These are phyloP conservation scores for Drosophila teissieri DNA, from an alignment of 1,140 invertebrate species.

Conservation along the genomic window DNA sequence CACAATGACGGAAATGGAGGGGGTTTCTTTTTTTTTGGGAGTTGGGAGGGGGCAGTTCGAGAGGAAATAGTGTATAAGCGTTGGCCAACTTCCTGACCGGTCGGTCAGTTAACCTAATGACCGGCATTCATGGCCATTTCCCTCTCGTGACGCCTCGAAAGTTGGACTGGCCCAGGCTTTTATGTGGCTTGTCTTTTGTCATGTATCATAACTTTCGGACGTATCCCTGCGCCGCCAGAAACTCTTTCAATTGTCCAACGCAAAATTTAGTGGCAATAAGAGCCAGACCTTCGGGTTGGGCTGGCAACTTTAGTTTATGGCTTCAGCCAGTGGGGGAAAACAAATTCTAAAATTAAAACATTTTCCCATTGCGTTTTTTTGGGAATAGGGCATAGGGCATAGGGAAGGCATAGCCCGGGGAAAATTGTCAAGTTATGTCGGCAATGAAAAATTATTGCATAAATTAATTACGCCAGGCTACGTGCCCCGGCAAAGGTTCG, in stretches of 20 bases:
- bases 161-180: slow-evolving; percentile 33
- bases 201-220: slow-evolving; percentile 61
- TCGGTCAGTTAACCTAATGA: slow-evolving; percentile 79
- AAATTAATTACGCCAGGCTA: slow-evolving; percentile 71
- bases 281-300: slow-evolving; percentile 15
- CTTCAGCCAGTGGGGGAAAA: slow-evolving; percentile 28
- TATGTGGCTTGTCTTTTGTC: slow-evolving; percentile 67
- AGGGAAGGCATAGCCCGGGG: background rate
- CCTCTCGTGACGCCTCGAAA: slow-evolving; percentile 48
- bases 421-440: slow-evolving; percentile 74
- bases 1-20: slow-evolving; percentile 57
- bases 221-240: slow-evolving; percentile 21
- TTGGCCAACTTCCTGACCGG: slow-evolving; percentile 68
- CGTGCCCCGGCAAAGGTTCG: slow-evolving; percentile 29
- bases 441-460: slow-evolving; percentile 83
- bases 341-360: slow-evolving; percentile 69
- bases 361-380: slow-evolving; percentile 38
- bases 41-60: background rate
- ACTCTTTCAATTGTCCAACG: slow-evolving; percentile 70
- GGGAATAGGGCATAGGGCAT: too few relatives aligned
- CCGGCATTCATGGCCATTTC: slow-evolving; percentile 67
- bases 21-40: background rate
- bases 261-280: slow-evolving; percentile 55
- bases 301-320: slow-evolving; percentile 41
- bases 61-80: slow-evolving; percentile 15